phyloP scores from a whole-genome alignment of 2,113 vertebrate genomes.

The Saguinus midas region DNA sequence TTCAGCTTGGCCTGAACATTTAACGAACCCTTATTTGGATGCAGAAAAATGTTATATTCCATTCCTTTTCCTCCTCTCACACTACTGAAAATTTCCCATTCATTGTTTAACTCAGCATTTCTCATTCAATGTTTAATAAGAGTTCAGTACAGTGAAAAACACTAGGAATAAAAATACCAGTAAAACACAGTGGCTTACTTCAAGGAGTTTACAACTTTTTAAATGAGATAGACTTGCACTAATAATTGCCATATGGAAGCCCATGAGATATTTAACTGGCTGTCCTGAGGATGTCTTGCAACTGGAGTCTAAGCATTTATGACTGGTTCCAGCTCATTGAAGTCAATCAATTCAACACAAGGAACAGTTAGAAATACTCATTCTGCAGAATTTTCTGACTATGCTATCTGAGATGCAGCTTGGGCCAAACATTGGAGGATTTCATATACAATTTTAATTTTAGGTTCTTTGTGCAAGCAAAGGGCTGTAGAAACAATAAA shows the following conservation, averaged over 20 bases:
- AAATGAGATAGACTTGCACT: not conserved
- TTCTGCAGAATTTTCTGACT: not conserved
- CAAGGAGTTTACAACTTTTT: not conserved
- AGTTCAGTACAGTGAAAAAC: not conserved
- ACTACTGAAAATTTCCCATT: not conserved
- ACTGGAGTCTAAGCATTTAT: not conserved
- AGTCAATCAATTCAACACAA: not conserved
- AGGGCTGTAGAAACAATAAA: not conserved
- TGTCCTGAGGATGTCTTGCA: not conserved
- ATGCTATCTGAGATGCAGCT: not conserved
- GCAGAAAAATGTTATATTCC: not conserved
- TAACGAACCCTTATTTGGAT: not conserved
- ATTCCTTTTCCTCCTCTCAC: not conserved
- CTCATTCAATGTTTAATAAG: conserved; percentile 20
- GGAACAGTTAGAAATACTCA: not conserved
- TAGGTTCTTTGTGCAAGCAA: not conserved
- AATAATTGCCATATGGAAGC: not conserved
- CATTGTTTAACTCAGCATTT: conserved; percentile 27
- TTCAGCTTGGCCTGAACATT: not conserved
- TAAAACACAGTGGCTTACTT: not conserved
- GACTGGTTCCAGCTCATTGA: not conserved
- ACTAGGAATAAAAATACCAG: not conserved
- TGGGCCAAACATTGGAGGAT: not conserved
- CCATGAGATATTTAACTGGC: not conserved
- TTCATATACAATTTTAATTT: not conserved